Evolutionary conservation across 2,113 vertebrate genomes (phyloP).

Genomic region (Puntigrus tetrazona): DNA sequence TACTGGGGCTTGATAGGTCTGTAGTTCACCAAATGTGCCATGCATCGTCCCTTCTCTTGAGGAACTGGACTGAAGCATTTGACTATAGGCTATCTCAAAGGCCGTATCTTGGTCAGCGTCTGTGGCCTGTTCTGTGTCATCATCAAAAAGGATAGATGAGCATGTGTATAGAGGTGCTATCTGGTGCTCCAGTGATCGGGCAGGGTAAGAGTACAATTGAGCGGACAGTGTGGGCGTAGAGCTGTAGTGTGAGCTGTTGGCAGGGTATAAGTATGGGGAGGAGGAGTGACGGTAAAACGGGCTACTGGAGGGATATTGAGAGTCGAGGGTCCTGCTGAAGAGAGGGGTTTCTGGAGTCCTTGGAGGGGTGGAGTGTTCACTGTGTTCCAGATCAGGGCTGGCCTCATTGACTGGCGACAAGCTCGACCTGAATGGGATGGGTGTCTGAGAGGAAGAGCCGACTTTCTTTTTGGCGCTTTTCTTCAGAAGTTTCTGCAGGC

Average conservation of each 20-base stretch:
- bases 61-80: not conserved
- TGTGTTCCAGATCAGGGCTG: constrained; percentile 81
- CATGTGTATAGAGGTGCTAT: constrained; percentile 72
- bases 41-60: not conserved
- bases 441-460: constrained; percentile 62
- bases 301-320: constrained; percentile 59
- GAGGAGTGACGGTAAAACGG: constrained; percentile 43
- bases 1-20: not conserved
- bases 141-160: constrained; percentile 70
- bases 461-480: constrained; percentile 80
- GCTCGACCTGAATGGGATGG: constrained; percentile 79
- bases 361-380: constrained; percentile 65
- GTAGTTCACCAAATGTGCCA: not conserved
- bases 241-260: constrained; percentile 50
- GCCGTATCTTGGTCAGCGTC: not conserved
- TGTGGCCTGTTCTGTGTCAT: constrained; percentile 56
- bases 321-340: constrained; percentile 22
- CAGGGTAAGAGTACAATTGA: constrained; percentile 46
- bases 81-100: not conserved
- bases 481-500: constrained; percentile 86
- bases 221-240: constrained; percentile 56
- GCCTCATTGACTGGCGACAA: constrained; percentile 91
- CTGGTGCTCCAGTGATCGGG: constrained; percentile 62
- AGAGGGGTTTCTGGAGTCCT: constrained; percentile 57
- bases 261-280: constrained; percentile 69